Evolutionary conservation across 2,797 vertebrate genomes (phyloP), one percentile per base, ranked within the genome.

Genomic region (Avahi laniger): DNA sequence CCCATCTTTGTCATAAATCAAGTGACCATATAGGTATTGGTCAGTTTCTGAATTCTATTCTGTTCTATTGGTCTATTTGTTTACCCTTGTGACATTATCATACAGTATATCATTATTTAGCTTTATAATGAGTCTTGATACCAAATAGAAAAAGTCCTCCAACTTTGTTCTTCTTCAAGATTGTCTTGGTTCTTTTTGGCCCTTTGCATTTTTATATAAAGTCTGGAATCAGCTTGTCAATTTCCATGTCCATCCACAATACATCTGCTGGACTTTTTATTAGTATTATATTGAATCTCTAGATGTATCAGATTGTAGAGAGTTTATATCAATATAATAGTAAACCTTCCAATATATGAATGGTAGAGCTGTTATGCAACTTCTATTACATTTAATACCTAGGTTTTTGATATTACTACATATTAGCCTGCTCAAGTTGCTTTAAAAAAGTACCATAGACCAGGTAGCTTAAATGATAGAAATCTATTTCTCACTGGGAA

Each of bases 11-110:
- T 57, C 57, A 33, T 67, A 65, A 63, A 57, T 57, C 38, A 57
- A 83, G 18, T 26, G 43, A 26, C 57, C 0, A 4, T 48, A 14
- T 41, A 3, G 0, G 0, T 20, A 18, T 12, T 4, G 46, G 14
- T 70, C 69, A 52, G 5, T 38, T 61, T 93, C 48, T 61, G 18
- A 22, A 28, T 67, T 87, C 6, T 8, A 28, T 52, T 46, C 52
- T 85, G 15, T 57, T 69, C 5, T 18, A 1, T 41, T 83, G 33
- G 5, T 41, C 43, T 70, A 1, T 38, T 38, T 50, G 10, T 52
- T 63, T 54, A 59, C 24, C 14, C 28, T 26, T 61, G 14, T 70
- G 63, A 61, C 30, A 50, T 17, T 17, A 30, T 28, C 13, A 9
- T 13, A 2, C 3, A 28, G 11, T 5, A 5, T 12, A 9, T 20